Percentiles rank a stretch among this genome's conserved stretches.
phyloP scores from a whole-genome alignment of 1,140 invertebrate species.

The Ceratina australensis region DNA sequence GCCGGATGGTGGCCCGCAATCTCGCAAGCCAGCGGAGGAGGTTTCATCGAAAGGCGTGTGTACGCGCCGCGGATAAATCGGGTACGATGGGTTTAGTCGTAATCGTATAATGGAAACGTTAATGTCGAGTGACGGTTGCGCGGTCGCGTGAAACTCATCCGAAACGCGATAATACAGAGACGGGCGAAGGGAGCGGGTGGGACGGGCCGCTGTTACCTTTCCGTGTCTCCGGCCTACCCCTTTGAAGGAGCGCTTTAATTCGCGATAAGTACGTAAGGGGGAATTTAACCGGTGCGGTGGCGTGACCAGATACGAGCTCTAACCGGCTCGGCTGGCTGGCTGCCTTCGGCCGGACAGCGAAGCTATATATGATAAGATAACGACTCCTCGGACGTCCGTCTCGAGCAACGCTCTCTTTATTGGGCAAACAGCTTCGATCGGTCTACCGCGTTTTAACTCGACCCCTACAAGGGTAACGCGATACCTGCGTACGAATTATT shows the following conservation, averaged over 20 bases:
- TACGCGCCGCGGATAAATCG: not conserved
- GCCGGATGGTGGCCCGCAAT: no score
- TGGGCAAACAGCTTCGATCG: conserved; percentile 50
- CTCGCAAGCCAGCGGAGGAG: not conserved
- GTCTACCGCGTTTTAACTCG: conserved; percentile 36
- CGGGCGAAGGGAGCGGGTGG: not conserved
- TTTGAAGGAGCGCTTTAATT: conserved; percentile 58
- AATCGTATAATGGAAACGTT: conserved; percentile 61
- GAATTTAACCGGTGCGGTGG: conserved; percentile 52
- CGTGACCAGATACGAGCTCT: conserved; percentile 63
- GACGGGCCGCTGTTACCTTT: conserved; percentile 45
- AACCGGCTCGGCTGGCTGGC: conserved; percentile 36
- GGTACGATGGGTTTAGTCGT: conserved; percentile 7
- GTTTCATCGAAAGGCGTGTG: not conserved
- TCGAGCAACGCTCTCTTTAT: conserved; percentile 53
- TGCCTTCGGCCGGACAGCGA: conserved; percentile 45
- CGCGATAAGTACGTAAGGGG: conserved; percentile 40
- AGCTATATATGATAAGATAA: conserved; percentile 59
- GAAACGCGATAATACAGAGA: conserved; percentile 56
- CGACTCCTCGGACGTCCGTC: conserved; percentile 39
- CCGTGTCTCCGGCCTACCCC: conserved; percentile 57
- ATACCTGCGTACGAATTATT: no score
- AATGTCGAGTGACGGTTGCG: conserved; percentile 56
- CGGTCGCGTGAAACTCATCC: conserved; percentile 56
- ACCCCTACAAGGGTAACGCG: not conserved